A percentile compares a stretch with the other conserved stretches of the same genome.
Conservation (phyloP, 2,797 vertebrate genomes). For the Lacerta agilis region DNA sequence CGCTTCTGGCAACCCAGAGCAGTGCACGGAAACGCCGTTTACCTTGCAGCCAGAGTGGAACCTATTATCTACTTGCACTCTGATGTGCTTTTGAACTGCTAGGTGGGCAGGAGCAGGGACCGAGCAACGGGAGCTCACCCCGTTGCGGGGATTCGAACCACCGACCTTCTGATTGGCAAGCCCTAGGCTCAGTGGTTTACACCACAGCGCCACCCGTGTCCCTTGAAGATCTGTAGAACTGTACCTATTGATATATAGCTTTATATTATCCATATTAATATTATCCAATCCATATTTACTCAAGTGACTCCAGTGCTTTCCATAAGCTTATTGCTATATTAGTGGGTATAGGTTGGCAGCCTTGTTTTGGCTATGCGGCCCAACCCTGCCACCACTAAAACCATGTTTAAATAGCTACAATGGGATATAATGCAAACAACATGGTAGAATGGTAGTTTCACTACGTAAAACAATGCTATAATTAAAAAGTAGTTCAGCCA, state of each 20-base stretch:
- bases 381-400: not conserved
- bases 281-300: not conserved
- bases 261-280: not conserved
- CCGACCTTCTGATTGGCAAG: too few relatives aligned
- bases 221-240: not conserved
- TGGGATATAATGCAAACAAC: not conserved
- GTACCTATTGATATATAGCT: not conserved
- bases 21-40: too few relatives aligned
- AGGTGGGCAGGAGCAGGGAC: too few relatives aligned
- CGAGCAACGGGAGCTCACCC: too few relatives aligned
- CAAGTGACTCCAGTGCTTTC: not conserved
- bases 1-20: too few relatives aligned
- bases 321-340: not conserved
- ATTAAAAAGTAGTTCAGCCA: slow-evolving; percentile 10
- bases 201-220: too few relatives aligned
- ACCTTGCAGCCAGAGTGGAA: too few relatives aligned
- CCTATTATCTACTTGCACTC: too few relatives aligned
- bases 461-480: not conserved
- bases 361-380: too few relatives aligned
- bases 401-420: not conserved
- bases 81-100: too few relatives aligned
- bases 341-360: not conserved
- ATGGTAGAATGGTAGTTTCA: not conserved
- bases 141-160: too few relatives aligned
- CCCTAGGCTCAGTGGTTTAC: too few relatives aligned